These are phyloP conservation scores for Girardinichthys multiradiatus DNA, from an alignment of 2,113 vertebrate species.

Conservation along the genomic window DNA sequence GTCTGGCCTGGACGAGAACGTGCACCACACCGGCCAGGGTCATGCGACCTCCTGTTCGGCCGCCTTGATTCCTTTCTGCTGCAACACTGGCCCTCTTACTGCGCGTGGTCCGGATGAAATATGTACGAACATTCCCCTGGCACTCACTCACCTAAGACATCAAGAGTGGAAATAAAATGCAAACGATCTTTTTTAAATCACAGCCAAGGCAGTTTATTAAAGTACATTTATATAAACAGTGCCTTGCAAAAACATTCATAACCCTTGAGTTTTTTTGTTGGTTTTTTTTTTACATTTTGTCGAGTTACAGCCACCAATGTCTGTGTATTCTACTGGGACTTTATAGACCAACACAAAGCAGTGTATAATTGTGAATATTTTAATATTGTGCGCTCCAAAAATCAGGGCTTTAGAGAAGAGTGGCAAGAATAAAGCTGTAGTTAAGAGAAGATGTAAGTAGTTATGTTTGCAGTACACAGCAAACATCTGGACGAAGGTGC, in stretches of 20 bases:
- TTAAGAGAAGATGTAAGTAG: no score
- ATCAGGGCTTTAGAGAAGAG: background rate
- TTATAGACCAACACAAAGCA: background rate
- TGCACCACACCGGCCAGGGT: constrained; percentile 91
- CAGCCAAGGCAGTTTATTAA: background rate
- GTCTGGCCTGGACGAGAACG: constrained; percentile 90
- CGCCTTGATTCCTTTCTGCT: constrained; percentile 62
- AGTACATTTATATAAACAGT: no score
- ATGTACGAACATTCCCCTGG: constrained; percentile 93
- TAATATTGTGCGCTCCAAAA: background rate
- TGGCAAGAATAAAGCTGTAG: background rate
- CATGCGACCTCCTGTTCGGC: constrained; percentile 84
- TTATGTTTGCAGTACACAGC: no score
- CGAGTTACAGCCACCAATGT: background rate
- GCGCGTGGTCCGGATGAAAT: constrained; percentile 91
- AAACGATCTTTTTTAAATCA: background rate
- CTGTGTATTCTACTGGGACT: background rate
- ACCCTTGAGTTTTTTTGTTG: no score
- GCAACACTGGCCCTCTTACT: constrained; percentile 69
- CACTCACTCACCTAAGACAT: constrained; percentile 83
- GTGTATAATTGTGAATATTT: no score
- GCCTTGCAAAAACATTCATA: no score
- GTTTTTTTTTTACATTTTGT: no score
- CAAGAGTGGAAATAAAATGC: background rate
- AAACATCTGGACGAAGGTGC: no score